These are phyloP conservation scores for Poeciliopsis paucimaculata DNA, from an alignment of 2,797 vertebrate species.

Conservation along the genomic window DNA sequence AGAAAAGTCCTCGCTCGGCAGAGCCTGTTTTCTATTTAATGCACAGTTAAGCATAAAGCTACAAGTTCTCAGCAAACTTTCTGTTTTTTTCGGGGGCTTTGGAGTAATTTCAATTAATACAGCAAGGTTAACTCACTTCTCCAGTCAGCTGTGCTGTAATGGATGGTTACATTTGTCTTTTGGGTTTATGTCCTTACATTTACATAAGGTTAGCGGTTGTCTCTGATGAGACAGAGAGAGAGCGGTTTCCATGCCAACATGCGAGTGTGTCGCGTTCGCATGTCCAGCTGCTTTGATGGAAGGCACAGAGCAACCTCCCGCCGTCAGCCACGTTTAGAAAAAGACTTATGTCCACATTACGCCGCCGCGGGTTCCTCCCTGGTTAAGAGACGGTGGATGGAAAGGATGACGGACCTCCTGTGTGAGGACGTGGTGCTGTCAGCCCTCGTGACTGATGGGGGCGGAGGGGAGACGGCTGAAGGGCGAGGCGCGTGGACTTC, in stretches of 20 bases:
- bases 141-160: constrained; percentile 31
- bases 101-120: background rate
- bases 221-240: background rate
- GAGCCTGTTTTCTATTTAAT: background rate
- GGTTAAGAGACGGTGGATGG: constrained; percentile 52
- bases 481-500: constrained; percentile 15
- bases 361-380: constrained; percentile 33
- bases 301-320: constrained; percentile 44
- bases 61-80: background rate
- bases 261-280: background rate
- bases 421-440: constrained; percentile 41
- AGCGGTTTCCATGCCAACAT: background rate
- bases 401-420: constrained; percentile 18
- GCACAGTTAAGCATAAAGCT: constrained; percentile 11
- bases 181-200: background rate
- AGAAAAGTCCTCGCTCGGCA: background rate
- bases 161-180: constrained; percentile 14
- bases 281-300: constrained; percentile 53
- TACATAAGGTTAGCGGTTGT: constrained; percentile 16
- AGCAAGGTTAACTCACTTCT: constrained; percentile 39
- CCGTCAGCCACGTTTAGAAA: constrained; percentile 58
- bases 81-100: background rate
- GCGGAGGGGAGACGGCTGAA: constrained; percentile 20
- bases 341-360: constrained; percentile 63
- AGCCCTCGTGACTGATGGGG: constrained; percentile 48